Evolutionary conservation across 1,140 invertebrate genomes (phyloP).

Genomic region (Protaetia brevitarsis): DNA sequence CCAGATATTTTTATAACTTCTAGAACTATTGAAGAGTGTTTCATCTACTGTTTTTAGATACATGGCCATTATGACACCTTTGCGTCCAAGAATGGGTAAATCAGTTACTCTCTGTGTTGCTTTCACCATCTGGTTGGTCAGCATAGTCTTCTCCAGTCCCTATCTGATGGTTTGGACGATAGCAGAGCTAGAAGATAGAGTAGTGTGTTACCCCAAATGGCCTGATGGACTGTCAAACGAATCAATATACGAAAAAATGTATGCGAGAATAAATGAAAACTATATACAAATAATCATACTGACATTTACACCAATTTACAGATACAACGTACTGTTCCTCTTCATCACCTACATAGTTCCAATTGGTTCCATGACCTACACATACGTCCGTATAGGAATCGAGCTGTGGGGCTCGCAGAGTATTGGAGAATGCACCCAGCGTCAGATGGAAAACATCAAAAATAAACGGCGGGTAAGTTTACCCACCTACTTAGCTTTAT

Average conservation of each 20-base stretch:
- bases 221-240: constrained; percentile 70
- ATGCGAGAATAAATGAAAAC: constrained; percentile 53
- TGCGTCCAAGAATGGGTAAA: constrained; percentile 79
- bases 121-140: constrained; percentile 74
- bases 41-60: constrained; percentile 79
- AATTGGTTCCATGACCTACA: constrained; percentile 86
- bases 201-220: constrained; percentile 72
- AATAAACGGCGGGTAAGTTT: constrained; percentile 87
- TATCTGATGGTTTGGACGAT: constrained; percentile 79
- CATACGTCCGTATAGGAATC: constrained; percentile 85
- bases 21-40: too few species aligned
- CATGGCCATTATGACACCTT: constrained; percentile 88
- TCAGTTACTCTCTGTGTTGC: constrained; percentile 78
- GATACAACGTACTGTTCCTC: constrained; percentile 85
- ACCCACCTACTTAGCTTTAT: neutral
- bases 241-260: constrained; percentile 76
- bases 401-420: constrained; percentile 94
- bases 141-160: constrained; percentile 74
- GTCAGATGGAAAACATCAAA: constrained; percentile 86
- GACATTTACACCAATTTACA: too few species aligned
- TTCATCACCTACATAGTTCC: constrained; percentile 92
- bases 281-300: too few species aligned
- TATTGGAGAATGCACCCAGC: constrained; percentile 89
- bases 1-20: too few species aligned
- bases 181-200: constrained; percentile 55